Base-by-base conservation (phyloP, 2,113 vertebrate genomes). In the Vulpes vulpes region DNA sequence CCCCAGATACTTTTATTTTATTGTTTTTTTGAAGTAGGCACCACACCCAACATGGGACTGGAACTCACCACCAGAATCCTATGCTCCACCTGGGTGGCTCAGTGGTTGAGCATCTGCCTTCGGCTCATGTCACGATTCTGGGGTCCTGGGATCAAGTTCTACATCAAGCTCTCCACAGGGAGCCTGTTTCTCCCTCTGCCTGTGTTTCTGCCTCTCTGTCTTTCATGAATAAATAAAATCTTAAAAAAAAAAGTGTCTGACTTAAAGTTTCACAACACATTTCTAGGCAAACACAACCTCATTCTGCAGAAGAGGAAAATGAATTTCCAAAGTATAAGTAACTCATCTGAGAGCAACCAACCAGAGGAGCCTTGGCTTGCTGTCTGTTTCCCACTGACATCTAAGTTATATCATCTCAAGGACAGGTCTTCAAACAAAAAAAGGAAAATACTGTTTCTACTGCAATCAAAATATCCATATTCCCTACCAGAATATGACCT, bases 391-490 rank as follows among this genome's bases (percentile, higher is more conserved):
- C 23, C 25, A 27, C 30, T 17, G 32, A 43, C 1, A 35, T 17
- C 35, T 64, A 38, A 16, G 16, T 82, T 55, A 49, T 49, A 80
- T 81, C 51, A 30, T 14, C 17, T 67, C 60, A 67, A 49, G 32
- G 69, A 69, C 95, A 22, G 32, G 7, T 35, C 43, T 93, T 78
- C 11, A 8, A 95, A 95, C n/a, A 92, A 32, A 80, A 60, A 78
- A 84, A 57, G 65, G 43, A 95, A 96, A 97, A 67, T 32, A 69
- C 55, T 22, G 35, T 87, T 90, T 91, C 27, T 9, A 81, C 27
- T 79, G 32, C 16, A 94, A 81, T 89, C 25, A 88, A 88, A 91
- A 93, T 32, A 49, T 71, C 15, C 12, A 53, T 60, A 32, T 90
- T 87, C 38, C 38, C 49, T 81, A 80, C 23, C 8, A 81, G 81